Evolutionary conservation across 2,888 invertebrate genomes (phyloP), one percentile per base, ranked within the genome.

Genomic region (Heteromyza rotundicornis): DNA sequence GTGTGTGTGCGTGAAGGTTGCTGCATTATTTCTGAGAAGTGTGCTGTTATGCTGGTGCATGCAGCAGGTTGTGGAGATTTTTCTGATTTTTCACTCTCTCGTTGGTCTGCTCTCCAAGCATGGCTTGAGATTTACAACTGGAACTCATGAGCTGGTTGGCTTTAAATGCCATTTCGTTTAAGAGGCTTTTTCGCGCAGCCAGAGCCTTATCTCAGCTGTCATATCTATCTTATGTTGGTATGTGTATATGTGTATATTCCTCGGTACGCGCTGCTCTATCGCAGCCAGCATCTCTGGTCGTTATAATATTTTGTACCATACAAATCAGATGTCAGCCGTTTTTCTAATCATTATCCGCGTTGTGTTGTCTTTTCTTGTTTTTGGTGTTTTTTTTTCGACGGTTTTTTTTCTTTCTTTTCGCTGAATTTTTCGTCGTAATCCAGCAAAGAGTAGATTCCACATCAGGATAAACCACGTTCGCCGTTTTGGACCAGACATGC

Each of bases 261-360:
- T n/a, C n/a, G n/a, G n/a, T 55, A 40, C 53, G 62, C 63, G 57
- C 59, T 54, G 54, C 54, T 32, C 54, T 54, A 72, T 72, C 71
- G 68, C 59, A 44, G 50, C 62, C 67, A 67, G 68, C 73, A 80
- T 79, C 80, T 70, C 70, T 72, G 77, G 79, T 79, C 80, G 80
- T 79, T 79, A 80, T 79, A 79, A 79, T 80, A 79, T 79, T 80
- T 79, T 77, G 79, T 79, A 71, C 67, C 70, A 71, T 68, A 79
- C 79, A 79, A 79, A 79, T 79, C 79, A 80, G 79, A 79, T 79
- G 80, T 79, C 80, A 79, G 77, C 68, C 70, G 69, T 67, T 71
- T 72, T 75, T 79, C 79, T 79, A 79, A 79, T 79, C 79, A 77
- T 77, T 79, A 74, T 74, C 70, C 67, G 61, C 64, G 17, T 47